Evolutionary conservation across 2,113 vertebrate species (phyloP).

Genomic region (Bubo bubo): DNA sequence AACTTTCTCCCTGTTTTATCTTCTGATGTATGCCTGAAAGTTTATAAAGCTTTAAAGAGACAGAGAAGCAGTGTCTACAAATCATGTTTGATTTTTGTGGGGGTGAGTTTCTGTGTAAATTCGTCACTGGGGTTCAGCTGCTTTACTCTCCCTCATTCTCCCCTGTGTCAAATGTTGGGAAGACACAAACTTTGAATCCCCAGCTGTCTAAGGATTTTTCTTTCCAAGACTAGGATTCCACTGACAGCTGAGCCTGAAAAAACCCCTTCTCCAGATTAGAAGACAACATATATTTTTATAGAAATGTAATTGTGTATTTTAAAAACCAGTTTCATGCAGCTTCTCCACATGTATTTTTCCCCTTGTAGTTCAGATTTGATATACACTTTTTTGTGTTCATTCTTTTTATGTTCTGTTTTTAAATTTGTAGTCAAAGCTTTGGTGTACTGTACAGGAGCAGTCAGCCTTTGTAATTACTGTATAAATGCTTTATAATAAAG

Average conservation of each 20-base stretch:
- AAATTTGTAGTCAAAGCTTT: constrained; percentile 72
- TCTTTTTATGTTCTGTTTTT: constrained; percentile 66
- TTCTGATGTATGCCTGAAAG: not conserved
- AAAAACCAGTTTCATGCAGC: constrained; percentile 30
- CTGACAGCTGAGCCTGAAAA: constrained; percentile 63
- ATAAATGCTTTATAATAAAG: constrained; percentile 82
- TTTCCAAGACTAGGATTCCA: constrained; percentile 40
- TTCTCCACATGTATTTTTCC: constrained; percentile 1
- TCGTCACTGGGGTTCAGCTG: constrained; percentile 39
- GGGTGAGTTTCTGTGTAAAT: constrained; percentile 28
- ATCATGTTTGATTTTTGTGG: not conserved
- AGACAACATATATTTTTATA: constrained; percentile 75
- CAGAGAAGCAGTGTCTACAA: not conserved
- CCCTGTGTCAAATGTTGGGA: constrained; percentile 35
- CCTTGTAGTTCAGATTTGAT: constrained; percentile 58
- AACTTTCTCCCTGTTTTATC: not conserved
- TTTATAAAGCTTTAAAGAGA: constrained; percentile 53
- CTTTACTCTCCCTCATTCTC: constrained; percentile 43
- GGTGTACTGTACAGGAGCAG: constrained; percentile 77
- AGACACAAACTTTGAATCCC: constrained; percentile 12
- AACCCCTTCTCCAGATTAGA: constrained; percentile 46
- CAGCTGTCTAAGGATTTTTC: constrained; percentile 43
- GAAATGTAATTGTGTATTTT: constrained; percentile 66
- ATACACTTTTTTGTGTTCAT: constrained; percentile 59
- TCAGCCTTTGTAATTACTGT: constrained; percentile 81